A percentile compares a stretch with the other conserved stretches of the same genome.
Conservation (phyloP, 2,888 invertebrate genomes). For the Amblyteles armatorius region DNA sequence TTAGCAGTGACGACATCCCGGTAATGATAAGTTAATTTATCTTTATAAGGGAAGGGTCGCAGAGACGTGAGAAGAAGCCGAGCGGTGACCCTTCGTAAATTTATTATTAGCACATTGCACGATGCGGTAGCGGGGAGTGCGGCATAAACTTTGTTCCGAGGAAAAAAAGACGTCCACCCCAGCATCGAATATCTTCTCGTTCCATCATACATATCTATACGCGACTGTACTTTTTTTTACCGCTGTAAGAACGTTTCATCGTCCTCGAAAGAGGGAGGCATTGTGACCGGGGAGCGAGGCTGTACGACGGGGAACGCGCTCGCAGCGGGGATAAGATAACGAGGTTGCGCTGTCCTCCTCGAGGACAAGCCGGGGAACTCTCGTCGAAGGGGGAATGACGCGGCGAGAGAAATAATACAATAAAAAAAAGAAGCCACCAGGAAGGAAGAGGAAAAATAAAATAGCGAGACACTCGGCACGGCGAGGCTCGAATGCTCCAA, state of each 20-base stretch:
- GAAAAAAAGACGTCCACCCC: slow-evolving; percentile 32
- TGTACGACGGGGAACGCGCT: slow-evolving; percentile 61
- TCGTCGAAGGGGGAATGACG: slow-evolving; percentile 48
- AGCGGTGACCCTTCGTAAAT: slow-evolving; percentile 48
- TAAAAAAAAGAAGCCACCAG: slow-evolving; percentile 52
- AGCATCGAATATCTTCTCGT: background rate
- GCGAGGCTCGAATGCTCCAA: slow-evolving; percentile 58
- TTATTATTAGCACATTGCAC: slow-evolving; percentile 77
- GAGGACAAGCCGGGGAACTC: slow-evolving; percentile 42
- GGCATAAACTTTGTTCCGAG: slow-evolving; percentile 33
- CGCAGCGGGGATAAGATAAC: slow-evolving; percentile 74
- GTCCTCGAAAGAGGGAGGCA: slow-evolving; percentile 32
- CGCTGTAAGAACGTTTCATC: slow-evolving; percentile 43
- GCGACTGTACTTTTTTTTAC: background rate
- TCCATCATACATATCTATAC: slow-evolving; percentile 17
- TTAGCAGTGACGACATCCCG: background rate
- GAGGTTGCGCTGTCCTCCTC: slow-evolving; percentile 71
- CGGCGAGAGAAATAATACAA: slow-evolving; percentile 48
- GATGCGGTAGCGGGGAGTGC: slow-evolving; percentile 66
- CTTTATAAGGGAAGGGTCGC: slow-evolving; percentile 7
- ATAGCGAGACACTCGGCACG: slow-evolving; percentile 52
- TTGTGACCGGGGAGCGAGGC: slow-evolving; percentile 26
- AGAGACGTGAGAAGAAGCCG: slow-evolving; percentile 30
- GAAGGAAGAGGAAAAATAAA: slow-evolving; percentile 64
- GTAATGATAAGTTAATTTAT: slow-evolving; percentile 31